Percentiles rank a stretch among this genome's conserved stretches.
These are phyloP conservation scores for Melipona bicolor DNA, from an alignment of 2,888 invertebrate genomes.

Conservation along the genomic window DNA sequence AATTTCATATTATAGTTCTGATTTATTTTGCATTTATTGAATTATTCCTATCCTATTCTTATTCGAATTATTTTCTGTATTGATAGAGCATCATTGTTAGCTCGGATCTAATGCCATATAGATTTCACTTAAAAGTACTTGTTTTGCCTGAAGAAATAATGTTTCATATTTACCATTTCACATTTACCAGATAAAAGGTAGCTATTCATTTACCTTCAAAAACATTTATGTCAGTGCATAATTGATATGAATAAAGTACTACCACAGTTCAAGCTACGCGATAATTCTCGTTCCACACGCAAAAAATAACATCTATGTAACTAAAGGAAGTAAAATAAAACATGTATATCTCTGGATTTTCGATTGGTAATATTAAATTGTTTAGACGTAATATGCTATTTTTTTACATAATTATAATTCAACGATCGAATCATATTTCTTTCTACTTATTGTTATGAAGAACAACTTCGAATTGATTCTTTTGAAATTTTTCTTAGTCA, in stretches of 20 bases:
- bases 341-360: conserved; percentile 22
- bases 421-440: conserved; percentile 8
- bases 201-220: conserved; percentile 41
- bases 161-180: conserved; percentile 21
- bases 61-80: conserved; percentile 62
- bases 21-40: conserved; percentile 36
- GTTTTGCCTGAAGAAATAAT: conserved; percentile 48
- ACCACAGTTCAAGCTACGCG: conserved; percentile 57
- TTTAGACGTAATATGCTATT: conserved; percentile 3
- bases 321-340: conserved; percentile 40
- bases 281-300: conserved; percentile 55
- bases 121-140: conserved; percentile 47
- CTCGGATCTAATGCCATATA: conserved; percentile 72
- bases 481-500: conserved; percentile 9
- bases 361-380: conserved; percentile 22
- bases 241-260: conserved; percentile 60
- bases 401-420: conserved; percentile 31
- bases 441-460: conserved; percentile 13
- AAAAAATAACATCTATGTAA: conserved; percentile 43
- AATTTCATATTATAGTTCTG: conserved; percentile 47
- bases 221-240: conserved; percentile 20
- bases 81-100: conserved; percentile 65
- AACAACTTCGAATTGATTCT: conserved; percentile 12
- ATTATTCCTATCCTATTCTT: conserved; percentile 45
- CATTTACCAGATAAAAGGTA: conserved; percentile 32